A percentile compares a stretch with the other conserved stretches of the same genome.
Evolutionary conservation across 2,797 vertebrate species (phyloP).

Genomic region (Poeciliopsis infans): DNA sequence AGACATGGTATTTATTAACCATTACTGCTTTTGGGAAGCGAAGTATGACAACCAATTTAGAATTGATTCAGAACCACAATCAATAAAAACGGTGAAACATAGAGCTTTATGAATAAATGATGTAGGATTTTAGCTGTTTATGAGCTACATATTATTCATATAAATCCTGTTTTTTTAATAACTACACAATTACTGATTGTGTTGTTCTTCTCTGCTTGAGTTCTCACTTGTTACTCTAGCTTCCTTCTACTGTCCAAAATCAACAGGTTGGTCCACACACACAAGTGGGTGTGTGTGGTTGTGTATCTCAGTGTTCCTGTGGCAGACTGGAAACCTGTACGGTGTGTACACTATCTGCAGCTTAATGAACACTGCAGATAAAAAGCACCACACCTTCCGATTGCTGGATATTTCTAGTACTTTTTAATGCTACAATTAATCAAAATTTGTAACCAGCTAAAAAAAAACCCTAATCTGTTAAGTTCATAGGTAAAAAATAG

Average conservation of each 20-base stretch:
- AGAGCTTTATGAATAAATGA: neutral
- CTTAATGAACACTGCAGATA: neutral
- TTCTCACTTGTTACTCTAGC: neutral
- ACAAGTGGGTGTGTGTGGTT: neutral
- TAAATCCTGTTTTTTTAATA: neutral
- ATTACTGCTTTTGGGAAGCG: neutral
- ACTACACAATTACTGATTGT: neutral
- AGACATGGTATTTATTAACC: neutral
- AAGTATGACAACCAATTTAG: neutral
- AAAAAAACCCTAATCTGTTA: neutral
- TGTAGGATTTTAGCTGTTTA: neutral
- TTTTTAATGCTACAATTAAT: neutral
- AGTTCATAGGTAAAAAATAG: neutral
- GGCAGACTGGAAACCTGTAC: neutral
- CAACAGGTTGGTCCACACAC: neutral
- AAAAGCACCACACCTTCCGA: neutral
- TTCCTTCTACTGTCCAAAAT: neutral
- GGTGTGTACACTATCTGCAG: neutral
- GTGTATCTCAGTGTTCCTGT: neutral
- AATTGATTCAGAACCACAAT: neutral
- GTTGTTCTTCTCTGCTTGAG: no score
- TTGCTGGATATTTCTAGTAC: neutral
- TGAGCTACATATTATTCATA: neutral
- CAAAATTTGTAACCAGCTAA: neutral
- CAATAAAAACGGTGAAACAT: neutral